phyloP scores from a whole-genome alignment of 2,888 invertebrate genomes.

The Eilema caniola region DNA sequence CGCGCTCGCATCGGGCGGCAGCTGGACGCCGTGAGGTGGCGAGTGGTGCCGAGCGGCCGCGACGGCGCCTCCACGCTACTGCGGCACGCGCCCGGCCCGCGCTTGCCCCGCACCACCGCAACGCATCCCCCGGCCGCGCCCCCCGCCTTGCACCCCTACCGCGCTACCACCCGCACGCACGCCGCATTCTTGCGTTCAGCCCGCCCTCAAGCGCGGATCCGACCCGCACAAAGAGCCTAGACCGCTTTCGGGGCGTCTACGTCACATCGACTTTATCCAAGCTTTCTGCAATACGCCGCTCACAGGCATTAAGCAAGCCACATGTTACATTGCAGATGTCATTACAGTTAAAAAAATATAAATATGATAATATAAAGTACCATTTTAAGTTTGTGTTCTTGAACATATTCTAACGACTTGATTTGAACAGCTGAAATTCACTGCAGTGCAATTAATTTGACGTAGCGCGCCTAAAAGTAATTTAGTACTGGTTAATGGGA shows the following conservation, averaged over 20 bases:
- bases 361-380: constrained; percentile 18
- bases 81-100: constrained; percentile 81
- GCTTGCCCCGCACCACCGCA: constrained; percentile 67
- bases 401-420: constrained; percentile 33
- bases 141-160: constrained; percentile 63
- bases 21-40: constrained; percentile 62
- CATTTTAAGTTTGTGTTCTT: constrained; percentile 31
- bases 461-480: constrained; percentile 44
- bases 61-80: constrained; percentile 84
- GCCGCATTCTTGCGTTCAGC: constrained; percentile 82
- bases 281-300: constrained; percentile 55
- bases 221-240: constrained; percentile 71
- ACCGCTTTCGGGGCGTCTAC: constrained; percentile 53
- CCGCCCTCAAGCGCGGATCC: constrained; percentile 63
- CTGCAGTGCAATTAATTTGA: constrained; percentile 59
- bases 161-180: constrained; percentile 79
- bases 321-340: constrained; percentile 57
- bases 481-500: constrained; percentile 41
- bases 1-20: constrained; percentile 67
- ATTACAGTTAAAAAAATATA: constrained; percentile 35
- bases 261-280: constrained; percentile 55
- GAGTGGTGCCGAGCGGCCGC: constrained; percentile 76
- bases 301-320: constrained; percentile 29
- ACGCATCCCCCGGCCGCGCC: constrained; percentile 71
- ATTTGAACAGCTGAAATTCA: constrained; percentile 42